phyloP scores from a whole-genome alignment of 2,888 invertebrate species.

The Pardosa pseudoannulata region DNA sequence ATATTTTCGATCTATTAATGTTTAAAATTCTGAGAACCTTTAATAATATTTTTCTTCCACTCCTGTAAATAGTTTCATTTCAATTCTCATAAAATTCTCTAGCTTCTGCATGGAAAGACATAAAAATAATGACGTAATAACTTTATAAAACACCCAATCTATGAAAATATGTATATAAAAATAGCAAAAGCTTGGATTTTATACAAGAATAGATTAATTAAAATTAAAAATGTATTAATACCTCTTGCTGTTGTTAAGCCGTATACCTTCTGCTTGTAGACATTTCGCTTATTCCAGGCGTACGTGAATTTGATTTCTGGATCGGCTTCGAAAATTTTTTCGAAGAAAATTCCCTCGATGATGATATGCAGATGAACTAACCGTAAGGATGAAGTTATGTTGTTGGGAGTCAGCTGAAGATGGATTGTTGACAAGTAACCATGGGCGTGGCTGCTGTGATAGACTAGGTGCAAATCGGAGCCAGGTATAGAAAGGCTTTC shows the following conservation, averaged over 20 bases:
- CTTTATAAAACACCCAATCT: no score
- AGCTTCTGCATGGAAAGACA: no score
- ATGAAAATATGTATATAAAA: no score
- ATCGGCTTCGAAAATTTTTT: conserved; percentile 95
- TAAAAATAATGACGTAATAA: no score
- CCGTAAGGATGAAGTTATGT: conserved; percentile 87
- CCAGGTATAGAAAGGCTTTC: conserved; percentile 96
- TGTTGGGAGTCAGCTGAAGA: conserved; percentile 90
- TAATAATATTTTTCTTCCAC: no score
- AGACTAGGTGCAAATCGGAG: conserved; percentile 94
- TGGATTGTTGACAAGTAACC: conserved; percentile 97
- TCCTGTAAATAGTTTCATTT: no score
- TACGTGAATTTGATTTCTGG: conserved; percentile 97
- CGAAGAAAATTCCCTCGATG: conserved; percentile 95
- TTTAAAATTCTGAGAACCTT: no score
- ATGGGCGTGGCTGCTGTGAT: conserved; percentile 95
- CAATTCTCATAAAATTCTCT: no score
- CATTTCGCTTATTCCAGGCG: conserved; percentile 97
- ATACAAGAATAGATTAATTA: no score
- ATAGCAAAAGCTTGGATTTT: no score
- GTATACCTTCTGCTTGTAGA: conserved; percentile 96
- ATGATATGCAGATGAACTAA: conserved; percentile 94
- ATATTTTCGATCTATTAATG: no score
- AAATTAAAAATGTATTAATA: no score
- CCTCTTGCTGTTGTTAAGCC: conserved; percentile 94